Conservation (phyloP, 2,888 invertebrate species). For the Alitta virens region DNA sequence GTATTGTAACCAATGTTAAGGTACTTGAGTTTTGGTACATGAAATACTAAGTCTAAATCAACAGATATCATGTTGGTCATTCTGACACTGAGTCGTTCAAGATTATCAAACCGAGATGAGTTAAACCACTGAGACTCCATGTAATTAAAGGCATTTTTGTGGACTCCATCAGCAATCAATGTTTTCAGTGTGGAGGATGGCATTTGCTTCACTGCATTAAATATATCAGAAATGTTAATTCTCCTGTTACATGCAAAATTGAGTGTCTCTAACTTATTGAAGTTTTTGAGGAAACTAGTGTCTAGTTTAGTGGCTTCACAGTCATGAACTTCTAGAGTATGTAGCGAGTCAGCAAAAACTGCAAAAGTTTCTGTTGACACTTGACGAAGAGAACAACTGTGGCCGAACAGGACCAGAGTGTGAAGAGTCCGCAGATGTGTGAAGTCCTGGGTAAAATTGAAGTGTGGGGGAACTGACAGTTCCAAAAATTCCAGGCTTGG, state of each 20-base stretch:
- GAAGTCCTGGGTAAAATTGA: too few relatives aligned
- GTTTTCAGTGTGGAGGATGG: neutral
- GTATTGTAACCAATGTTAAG: neutral
- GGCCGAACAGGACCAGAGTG: too few relatives aligned
- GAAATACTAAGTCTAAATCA: neutral
- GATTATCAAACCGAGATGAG: neutral
- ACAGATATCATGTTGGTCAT: neutral
- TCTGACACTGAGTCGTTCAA: neutral
- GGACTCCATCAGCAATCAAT: neutral
- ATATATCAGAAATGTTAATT: neutral
- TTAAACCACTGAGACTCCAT: neutral
- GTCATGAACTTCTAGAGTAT: too few relatives aligned
- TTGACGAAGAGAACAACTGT: too few relatives aligned
- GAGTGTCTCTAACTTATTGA: neutral
- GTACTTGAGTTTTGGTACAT: neutral
- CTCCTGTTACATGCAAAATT: neutral
- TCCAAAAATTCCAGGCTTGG: too few relatives aligned
- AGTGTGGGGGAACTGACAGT: too few relatives aligned
- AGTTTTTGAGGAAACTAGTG: neutral
- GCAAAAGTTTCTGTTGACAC: too few relatives aligned
- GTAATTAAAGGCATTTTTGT: neutral
- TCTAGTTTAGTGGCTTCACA: too few relatives aligned
- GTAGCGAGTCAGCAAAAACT: too few relatives aligned
- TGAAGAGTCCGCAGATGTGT: too few relatives aligned
- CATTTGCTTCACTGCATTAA: neutral